phyloP scores from a whole-genome alignment of 1,140 invertebrate genomes.

The Caenorhabditis elegans region DNA sequence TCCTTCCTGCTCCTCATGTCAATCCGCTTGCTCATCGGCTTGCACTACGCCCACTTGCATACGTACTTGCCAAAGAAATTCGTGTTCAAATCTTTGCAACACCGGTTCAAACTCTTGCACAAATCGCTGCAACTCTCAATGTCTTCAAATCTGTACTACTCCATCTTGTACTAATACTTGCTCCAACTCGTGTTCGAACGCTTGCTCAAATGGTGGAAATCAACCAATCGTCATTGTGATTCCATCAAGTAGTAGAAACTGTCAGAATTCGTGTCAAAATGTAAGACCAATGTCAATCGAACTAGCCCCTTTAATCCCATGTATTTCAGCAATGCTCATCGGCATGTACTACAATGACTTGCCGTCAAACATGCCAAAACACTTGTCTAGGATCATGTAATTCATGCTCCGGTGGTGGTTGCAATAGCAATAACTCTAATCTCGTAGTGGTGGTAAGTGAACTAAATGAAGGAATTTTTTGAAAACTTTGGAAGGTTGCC shows the following conservation, averaged over 20 bases:
- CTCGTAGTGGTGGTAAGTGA: background rate
- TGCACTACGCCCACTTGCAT: background rate
- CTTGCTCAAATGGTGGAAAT: background rate
- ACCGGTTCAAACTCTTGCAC: background rate
- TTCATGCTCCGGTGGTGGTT: background rate
- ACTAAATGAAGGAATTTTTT: no score
- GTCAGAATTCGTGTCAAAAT: background rate
- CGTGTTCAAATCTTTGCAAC: background rate
- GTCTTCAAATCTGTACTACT: conserved; percentile 10
- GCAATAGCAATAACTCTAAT: background rate
- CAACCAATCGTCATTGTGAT: conserved; percentile 6
- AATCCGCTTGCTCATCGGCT: background rate
- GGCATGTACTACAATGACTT: background rate
- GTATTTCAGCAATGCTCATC: conserved; percentile 1
- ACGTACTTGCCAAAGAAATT: background rate
- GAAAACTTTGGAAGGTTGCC: no score
- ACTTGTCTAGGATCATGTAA: background rate
- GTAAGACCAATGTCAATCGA: background rate
- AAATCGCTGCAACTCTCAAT: background rate
- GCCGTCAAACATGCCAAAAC: background rate
- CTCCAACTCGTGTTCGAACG: conserved; percentile 1
- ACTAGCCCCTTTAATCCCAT: no score
- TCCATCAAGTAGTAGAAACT: background rate
- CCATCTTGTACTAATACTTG: background rate
- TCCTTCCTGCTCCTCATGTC: background rate